phyloP scores from a whole-genome alignment of 2,888 invertebrate species.

The Argyresthia goedartella region DNA sequence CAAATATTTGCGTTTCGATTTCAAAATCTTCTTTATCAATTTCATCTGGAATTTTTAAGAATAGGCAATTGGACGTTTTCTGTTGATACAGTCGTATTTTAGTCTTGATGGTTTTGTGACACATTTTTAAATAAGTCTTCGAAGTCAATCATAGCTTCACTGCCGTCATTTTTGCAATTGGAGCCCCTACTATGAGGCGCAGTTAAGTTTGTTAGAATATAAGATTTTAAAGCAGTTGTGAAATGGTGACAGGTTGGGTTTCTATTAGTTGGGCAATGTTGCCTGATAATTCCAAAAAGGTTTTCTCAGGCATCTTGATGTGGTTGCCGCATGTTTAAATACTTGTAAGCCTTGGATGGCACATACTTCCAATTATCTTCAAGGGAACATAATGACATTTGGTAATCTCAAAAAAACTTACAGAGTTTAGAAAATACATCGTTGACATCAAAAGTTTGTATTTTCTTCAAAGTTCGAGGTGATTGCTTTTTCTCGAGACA shows the following conservation, averaged over 20 bases:
- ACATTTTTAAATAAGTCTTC: neutral
- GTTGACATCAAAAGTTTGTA: neutral
- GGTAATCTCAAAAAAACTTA: neutral
- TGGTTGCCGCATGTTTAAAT: neutral
- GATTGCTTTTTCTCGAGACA: neutral
- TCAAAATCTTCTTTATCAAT: too few relatives aligned
- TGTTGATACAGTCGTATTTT: too few relatives aligned
- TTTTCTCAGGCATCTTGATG: neutral
- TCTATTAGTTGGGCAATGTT: neutral
- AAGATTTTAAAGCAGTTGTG: neutral
- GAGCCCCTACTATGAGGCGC: neutral
- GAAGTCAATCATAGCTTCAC: neutral
- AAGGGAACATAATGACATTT: too few relatives aligned
- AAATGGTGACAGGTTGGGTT: neutral
- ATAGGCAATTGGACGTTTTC: too few relatives aligned
- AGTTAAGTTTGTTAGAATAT: neutral
- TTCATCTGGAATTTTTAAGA: too few relatives aligned
- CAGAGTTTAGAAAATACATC: too few relatives aligned
- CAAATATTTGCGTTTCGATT: too few relatives aligned
- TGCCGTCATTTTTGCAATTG: neutral
- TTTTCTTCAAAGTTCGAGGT: neutral
- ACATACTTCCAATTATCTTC: neutral
- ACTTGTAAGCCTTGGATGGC: neutral
- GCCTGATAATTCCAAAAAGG: neutral
- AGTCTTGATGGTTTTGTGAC: too few relatives aligned